Base-by-base conservation (phyloP, 2,797 vertebrate species). In the Microctenopoma stevenorrisi region DNA sequence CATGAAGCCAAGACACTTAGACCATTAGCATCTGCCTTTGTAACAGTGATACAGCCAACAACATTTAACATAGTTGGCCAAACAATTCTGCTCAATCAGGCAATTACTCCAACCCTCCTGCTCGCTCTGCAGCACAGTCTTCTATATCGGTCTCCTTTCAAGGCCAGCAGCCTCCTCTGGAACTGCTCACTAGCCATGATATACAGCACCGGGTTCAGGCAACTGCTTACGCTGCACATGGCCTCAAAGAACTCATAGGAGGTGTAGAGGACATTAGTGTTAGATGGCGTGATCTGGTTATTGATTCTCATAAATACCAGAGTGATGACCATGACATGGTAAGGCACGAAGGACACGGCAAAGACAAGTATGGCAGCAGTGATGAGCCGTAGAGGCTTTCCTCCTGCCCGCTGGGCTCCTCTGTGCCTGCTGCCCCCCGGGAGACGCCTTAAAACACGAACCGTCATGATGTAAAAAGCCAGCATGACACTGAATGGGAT, bases 181-280 rank as follows among this genome's bases (percentile, higher is more conserved):
- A 95, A 93, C 38, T 87, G 87, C 59, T 94, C 91, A 71, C 90
- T 94, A 28, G 93, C 93, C 76, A 94, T n/a, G 1, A 94, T 92
- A 64, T 95, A 96, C 63, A 96, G 92, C 25, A 95, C 68, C 2
- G 94, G 94, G 75, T 96, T 93, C 69, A 96, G 90, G 64, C 94
- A 95, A 72, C 92, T 91, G 76, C 93, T 94, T 37, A 95, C 74
- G 60, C 90, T 91, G 79, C 94, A 95, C 51, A 93, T 74, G n/a
- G 92, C 92, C 83, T 95, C 93, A 30, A 93, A 93, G 64, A 94
- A 83, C 89, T 94, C 87, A 56, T 91, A 94, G 68, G 89, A 75
- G 35, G 58, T 78, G 16, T 64, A 85, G 70, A 96, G 78, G 25
- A 78, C 62, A 1, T 28, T 73, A 28, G 73, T 51, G 57, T 93